Conservation (phyloP, 2,888 invertebrate species). For the Pyrrhosoma nymphula region DNA sequence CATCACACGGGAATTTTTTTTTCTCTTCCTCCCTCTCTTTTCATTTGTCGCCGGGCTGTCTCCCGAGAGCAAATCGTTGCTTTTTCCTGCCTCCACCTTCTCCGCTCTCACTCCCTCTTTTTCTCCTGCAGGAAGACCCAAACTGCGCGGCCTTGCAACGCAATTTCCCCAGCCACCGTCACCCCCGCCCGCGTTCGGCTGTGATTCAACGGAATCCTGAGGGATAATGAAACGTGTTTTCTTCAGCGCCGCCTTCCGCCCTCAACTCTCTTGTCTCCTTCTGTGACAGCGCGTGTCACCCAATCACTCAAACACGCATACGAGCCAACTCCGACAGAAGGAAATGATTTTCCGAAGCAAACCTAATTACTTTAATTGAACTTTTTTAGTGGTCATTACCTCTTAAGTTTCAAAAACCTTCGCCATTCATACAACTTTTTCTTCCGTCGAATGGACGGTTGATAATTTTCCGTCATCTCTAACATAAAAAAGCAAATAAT, state of each 20-base stretch:
- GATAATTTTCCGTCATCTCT: too few species aligned
- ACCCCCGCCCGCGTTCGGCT: background rate
- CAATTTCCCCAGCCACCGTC: background rate
- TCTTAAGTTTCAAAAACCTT: too few species aligned
- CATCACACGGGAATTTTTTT: background rate
- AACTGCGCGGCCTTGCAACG: background rate
- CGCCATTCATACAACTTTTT: too few species aligned
- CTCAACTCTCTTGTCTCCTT: background rate
- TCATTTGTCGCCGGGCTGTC: background rate
- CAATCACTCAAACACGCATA: too few species aligned
- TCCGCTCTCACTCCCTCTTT: background rate
- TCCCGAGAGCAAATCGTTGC: background rate
- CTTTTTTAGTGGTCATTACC: too few species aligned
- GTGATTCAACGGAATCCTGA: background rate
- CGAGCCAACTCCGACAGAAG: too few species aligned
- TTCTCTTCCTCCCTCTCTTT: background rate
- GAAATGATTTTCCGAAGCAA: too few species aligned
- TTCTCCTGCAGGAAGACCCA: background rate
- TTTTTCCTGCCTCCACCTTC: background rate
- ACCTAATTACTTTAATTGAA: too few species aligned
- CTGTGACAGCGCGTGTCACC: too few species aligned
- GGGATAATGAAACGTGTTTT: slow-evolving; percentile 3
- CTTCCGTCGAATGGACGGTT: too few species aligned
- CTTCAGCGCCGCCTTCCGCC: background rate
- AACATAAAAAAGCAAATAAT: too few species aligned